Evolutionary conservation across 2,113 vertebrate genomes (phyloP), one percentile per base, ranked within the genome.

Genomic region (Odontophorus gujanensis): DNA sequence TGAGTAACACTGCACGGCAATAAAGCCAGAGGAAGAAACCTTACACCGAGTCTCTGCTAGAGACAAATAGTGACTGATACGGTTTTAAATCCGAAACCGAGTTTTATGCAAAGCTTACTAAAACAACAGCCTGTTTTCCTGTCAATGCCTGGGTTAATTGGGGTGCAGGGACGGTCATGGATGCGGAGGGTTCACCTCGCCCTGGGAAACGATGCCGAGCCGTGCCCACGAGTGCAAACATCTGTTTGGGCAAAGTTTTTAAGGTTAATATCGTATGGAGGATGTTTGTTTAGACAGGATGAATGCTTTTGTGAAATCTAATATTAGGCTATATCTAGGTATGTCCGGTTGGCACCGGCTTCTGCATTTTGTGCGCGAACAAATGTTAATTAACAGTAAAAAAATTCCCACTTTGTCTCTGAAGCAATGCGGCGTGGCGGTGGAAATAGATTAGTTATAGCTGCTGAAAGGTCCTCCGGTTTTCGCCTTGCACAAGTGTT

Each of bases 271-370:
- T 55, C 66, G 55, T 47, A 4, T n/a, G 92, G 96, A 93, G 95
- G 95, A 91, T 96, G 94, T 97, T 97, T 96, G 92, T 93, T 96
- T 92, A 93, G 94, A 93, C 97, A 95, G 93, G 95, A 94, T 96
- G 95, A 96, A 95, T 96, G 95, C 83, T 91, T 96, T 95, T 94
- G 95, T 92, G 92, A 92, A 97, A 97, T 94, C 93, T 93, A 97
- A 97, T 95, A 93, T 96, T 95, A 93, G 92, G 92, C 92, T 95
- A 79, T 90, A 95, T 96, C 96, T 96, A 95, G 97, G 95, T 94
- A 97, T 96, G 96, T 97, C 96, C 95, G 93, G 71, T 95, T 96
- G 97, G 96, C 96, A 92, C 73, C 24, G 8, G 79, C 72, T 73
- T 32, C 94, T 3, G 91, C 74, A 68, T 94, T 95, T 91, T 91